Percentiles rank a stretch among this genome's conserved stretches.
phyloP scores from a whole-genome alignment of 2,113 vertebrate genomes.

The Halcyon senegalensis region DNA sequence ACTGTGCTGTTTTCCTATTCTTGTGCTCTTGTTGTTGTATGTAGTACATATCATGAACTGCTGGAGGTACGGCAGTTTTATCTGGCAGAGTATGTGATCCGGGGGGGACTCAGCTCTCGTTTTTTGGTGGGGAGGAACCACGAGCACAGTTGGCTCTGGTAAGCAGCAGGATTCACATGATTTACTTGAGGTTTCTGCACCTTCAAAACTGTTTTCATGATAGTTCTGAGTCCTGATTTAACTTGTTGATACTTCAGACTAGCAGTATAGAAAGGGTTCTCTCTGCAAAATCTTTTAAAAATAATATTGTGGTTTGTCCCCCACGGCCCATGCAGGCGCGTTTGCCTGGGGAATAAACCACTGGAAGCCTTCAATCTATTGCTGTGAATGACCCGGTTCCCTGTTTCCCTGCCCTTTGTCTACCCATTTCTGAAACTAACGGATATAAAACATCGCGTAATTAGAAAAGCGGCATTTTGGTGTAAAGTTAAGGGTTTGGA shows the following conservation, averaged over 20 bases:
- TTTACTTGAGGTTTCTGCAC: neutral
- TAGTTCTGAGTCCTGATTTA: neutral
- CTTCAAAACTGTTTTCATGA: neutral
- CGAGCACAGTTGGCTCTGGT: rapidly evolving
- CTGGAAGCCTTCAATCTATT: neutral
- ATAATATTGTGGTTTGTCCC: neutral
- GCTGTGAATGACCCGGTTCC: neutral
- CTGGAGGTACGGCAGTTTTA: neutral
- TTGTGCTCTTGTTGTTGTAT: neutral
- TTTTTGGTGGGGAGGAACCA: neutral
- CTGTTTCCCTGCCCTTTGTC: neutral
- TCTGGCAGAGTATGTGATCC: neutral
- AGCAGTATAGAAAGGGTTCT: neutral
- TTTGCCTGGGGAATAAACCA: neutral
- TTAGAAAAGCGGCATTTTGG: neutral
- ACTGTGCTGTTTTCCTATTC: neutral
- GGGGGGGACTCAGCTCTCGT: too few relatives aligned
- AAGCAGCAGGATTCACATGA: neutral
- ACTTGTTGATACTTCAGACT: neutral
- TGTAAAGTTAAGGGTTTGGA: neutral
- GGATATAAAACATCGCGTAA: rapidly evolving
- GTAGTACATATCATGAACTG: neutral
- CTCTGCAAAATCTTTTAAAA: neutral
- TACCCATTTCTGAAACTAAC: neutral
- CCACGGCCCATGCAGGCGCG: rapidly evolving